Evolutionary conservation across 2,113 vertebrate genomes (phyloP), one percentile per base, ranked within the genome.

Genomic region (Micronisus gabar): DNA sequence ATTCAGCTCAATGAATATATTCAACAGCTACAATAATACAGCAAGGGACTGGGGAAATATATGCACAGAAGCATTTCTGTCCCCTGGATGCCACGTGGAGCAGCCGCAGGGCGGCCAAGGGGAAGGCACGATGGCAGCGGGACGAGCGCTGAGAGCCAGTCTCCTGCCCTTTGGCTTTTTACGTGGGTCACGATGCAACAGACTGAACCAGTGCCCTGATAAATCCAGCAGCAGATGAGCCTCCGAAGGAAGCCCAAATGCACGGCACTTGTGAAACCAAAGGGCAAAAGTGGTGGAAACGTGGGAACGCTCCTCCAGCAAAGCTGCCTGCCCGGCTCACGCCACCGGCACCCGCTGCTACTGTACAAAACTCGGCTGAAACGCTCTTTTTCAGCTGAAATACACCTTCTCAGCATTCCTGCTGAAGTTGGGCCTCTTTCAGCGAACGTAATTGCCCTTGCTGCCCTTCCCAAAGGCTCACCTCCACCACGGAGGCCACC

Each of bases 1-100:
- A 56, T 95, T 92, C 93, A 74, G 75, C 71, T 86, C 92, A 32
- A 53, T 93, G 92, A 94, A 92, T 95, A 83, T 71, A 97, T 95
- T 95, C 91, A 94, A 63, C 53, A 86, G 88, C 89, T 48, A 36
- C 88, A 81, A 21, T 45, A 56, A 53, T 29, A n/a, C 61, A 84
- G 52, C 61, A 34, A 88, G 38, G 72, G 53, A 65, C 1, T 0
- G 11, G 71, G 87, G 84, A 43, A 91, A 47, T 6, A 45, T 70
- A 21, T 32, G 2, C 32, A 17, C 29, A 62, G 83, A 67, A 81
- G 50, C 66, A 9, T 85, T 87, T 87, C 66, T 86, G 85, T 74
- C 6, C 88, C 75, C 47, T 38, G 82, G 67, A 6, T 12, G 45
- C 62, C 90, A 48, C 13, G 0, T 9, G 91, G 81, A 82, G 84